Conservation (phyloP, 2,797 vertebrate genomes). For the Naso thynnoides region DNA sequence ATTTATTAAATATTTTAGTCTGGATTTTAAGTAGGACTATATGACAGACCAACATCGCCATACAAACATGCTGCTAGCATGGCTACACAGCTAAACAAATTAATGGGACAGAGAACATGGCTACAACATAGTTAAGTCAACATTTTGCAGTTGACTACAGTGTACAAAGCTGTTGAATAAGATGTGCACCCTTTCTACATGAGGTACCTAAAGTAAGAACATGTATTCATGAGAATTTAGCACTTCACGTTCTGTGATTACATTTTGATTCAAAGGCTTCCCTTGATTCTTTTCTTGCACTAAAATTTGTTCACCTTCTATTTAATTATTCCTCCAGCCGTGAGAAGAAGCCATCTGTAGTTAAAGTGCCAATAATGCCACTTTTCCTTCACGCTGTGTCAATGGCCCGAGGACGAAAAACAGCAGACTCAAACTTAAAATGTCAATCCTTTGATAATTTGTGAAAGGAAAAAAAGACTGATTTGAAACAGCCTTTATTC, state of each 20-base stretch:
- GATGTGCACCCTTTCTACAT: constrained; percentile 18
- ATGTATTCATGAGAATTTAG: constrained; percentile 52
- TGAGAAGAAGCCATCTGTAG: constrained; percentile 36
- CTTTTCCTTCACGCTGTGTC: constrained; percentile 40
- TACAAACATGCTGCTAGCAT: background rate
- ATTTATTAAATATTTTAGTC: background rate
- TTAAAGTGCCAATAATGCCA: constrained; percentile 38
- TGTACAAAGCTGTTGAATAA: constrained; percentile 19
- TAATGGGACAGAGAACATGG: constrained; percentile 6
- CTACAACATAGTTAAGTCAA: constrained; percentile 46
- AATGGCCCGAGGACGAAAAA: constrained; percentile 48
- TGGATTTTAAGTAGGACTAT: background rate
- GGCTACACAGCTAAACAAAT: background rate
- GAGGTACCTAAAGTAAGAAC: constrained; percentile 15
- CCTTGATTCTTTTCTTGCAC: constrained; percentile 6
- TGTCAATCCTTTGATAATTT: constrained; percentile 69
- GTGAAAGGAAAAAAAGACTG: constrained; percentile 49
- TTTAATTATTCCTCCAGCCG: constrained; percentile 32
- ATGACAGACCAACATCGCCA: background rate
- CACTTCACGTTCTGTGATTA: constrained; percentile 23
- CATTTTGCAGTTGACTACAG: constrained; percentile 40
- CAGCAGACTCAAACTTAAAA: constrained; percentile 47
- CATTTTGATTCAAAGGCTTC: constrained; percentile 27
- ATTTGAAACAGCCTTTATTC: constrained; percentile 57
- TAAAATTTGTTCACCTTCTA: constrained; percentile 22